A percentile compares a stretch with the other conserved stretches of the same genome.
These are phyloP conservation scores for Sarcophaga rosellei DNA, from an alignment of 2,888 invertebrate species.

Conservation along the genomic window DNA sequence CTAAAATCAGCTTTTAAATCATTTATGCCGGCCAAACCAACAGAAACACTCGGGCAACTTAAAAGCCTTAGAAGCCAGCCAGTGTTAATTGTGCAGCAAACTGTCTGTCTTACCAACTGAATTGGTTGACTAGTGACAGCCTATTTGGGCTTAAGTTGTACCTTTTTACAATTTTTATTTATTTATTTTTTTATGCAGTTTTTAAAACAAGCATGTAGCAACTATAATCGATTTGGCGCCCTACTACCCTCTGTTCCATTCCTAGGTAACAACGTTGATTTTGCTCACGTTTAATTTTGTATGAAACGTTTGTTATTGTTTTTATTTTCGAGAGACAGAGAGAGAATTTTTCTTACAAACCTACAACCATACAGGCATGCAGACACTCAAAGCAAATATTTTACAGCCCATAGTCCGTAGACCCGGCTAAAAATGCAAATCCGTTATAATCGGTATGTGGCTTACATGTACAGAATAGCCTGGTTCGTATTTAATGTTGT, in stretches of 20 bases:
- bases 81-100: background rate
- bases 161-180: conserved; percentile 16
- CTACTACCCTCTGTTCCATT: background rate
- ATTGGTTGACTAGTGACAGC: conserved; percentile 4
- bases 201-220: conserved; percentile 47
- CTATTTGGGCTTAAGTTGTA: conserved; percentile 8
- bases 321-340: background rate
- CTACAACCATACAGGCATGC: background rate
- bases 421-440: conserved; percentile 39
- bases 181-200: background rate
- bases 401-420: conserved; percentile 39
- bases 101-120: background rate
- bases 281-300: background rate
- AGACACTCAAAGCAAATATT: background rate
- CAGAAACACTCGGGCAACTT: background rate
- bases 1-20: conserved; percentile 19
- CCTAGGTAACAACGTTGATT: background rate
- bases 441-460: conserved; percentile 58
- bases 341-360: conserved; percentile 13
- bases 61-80: conserved; percentile 4
- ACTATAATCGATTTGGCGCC: conserved; percentile 63
- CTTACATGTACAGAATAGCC: conserved; percentile 22
- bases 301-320: conserved; percentile 18
- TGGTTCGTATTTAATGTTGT: background rate
- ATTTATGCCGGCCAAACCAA: background rate